Conservation (phyloP, 1,140 invertebrate species). For the Euura saliciscinereae region DNA sequence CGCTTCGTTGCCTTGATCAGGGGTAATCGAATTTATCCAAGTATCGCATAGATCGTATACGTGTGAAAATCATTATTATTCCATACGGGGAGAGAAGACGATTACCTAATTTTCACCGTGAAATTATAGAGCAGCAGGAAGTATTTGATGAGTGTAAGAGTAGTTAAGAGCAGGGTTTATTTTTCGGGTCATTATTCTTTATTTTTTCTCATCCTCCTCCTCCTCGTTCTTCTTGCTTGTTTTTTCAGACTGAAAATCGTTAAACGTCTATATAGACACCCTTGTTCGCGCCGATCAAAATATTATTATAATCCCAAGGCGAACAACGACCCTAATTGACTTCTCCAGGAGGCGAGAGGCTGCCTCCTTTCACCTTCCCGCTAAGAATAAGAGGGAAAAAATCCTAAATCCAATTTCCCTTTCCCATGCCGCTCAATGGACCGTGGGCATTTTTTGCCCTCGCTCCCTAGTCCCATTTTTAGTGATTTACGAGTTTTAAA, state of each 20-base stretch:
- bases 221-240: background rate
- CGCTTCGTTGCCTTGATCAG: no score
- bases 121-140: slow-evolving; percentile 1
- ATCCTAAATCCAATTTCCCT: slow-evolving; percentile 26
- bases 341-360: slow-evolving; percentile 8
- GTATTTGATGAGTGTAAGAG: background rate
- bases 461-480: slow-evolving; percentile 36
- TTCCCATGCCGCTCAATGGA: slow-evolving; percentile 12
- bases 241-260: background rate
- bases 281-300: slow-evolving; percentile 11
- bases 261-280: slow-evolving; percentile 8
- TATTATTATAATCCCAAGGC: slow-evolving; percentile 6
- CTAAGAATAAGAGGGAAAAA: background rate
- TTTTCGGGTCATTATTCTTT: background rate
- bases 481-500: slow-evolving; percentile 48
- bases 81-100: background rate
- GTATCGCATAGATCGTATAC: no score
- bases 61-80: background rate
- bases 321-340: slow-evolving; percentile 11
- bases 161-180: background rate
- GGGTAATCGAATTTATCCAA: no score
- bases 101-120: background rate
- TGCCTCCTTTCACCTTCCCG: background rate
- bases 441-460: slow-evolving; percentile 9
- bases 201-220: no score